Percentiles rank a stretch among this genome's conserved stretches.
Evolutionary conservation across 92 coral and sea anemone species (phyloP).

Genomic region (Scolanthus callimorphus): DNA sequence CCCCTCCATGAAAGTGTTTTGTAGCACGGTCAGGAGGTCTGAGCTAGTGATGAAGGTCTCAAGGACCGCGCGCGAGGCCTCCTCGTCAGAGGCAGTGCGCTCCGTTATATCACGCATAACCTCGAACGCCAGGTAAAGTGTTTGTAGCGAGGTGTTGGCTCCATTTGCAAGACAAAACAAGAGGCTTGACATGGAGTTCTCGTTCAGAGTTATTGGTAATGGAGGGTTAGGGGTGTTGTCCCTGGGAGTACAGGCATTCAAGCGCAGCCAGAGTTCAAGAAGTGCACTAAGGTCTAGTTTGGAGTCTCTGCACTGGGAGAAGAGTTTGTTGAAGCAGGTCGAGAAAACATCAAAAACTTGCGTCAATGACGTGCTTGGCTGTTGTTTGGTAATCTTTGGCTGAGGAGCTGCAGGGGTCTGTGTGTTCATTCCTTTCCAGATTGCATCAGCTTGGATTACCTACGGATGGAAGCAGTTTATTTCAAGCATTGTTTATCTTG

Average conservation of each 20-base stretch:
- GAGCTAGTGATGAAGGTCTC: conserved; percentile 17
- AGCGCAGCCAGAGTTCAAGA: conserved; percentile 49
- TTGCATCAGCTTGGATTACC: conserved; percentile 56
- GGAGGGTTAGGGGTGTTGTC: conserved; percentile 1
- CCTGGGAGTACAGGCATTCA: conserved; percentile 27
- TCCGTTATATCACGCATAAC: conserved; percentile 19
- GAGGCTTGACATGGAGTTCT: conserved; percentile 11
- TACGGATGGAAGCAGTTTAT: no score
- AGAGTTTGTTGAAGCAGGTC: conserved; percentile 42
- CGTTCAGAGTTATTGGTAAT: conserved; percentile 3
- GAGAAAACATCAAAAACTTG: conserved; percentile 14
- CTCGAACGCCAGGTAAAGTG: conserved; percentile 32
- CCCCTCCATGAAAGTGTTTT: conserved; percentile 30
- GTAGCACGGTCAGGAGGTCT: conserved; percentile 11
- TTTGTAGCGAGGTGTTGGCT: conserved; percentile 22
- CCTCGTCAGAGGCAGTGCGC: conserved; percentile 2
- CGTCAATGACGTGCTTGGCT: background rate
- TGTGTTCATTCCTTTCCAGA: conserved; percentile 60
- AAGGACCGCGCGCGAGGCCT: background rate
- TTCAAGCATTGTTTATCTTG: no score
- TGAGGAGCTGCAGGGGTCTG: background rate
- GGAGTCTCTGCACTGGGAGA: conserved; percentile 28
- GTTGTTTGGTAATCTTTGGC: conserved; percentile 12
- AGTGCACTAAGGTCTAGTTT: conserved; percentile 39
- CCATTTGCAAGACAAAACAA: conserved; percentile 26